Evolutionary conservation across 2,888 invertebrate genomes (phyloP).

Genomic region (Tachina lurida): DNA sequence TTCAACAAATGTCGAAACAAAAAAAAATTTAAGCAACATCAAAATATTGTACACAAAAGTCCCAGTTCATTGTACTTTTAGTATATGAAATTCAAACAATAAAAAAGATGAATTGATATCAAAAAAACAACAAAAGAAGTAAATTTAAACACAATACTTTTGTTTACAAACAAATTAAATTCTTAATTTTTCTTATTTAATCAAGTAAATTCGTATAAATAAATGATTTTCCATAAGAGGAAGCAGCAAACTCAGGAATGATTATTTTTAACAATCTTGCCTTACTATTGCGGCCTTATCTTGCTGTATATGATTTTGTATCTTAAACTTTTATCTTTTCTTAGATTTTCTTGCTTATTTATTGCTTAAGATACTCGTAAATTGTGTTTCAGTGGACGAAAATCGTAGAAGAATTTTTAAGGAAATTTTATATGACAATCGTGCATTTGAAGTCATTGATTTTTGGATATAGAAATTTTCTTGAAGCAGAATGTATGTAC

Average conservation of each 20-base stretch:
- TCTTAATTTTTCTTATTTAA: conserved; percentile 8
- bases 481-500: background rate
- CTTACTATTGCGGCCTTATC: conserved; percentile 24
- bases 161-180: conserved; percentile 57
- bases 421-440: background rate
- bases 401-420: background rate
- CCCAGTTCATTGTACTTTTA: conserved; percentile 40
- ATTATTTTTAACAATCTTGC: background rate
- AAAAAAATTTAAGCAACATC: background rate
- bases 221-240: background rate
- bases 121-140: background rate
- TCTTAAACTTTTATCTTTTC: background rate
- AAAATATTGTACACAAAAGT: conserved; percentile 10
- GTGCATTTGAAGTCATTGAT: background rate
- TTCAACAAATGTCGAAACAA: conserved; percentile 2
- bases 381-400: background rate
- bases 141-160: conserved; percentile 41
- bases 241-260: background rate
- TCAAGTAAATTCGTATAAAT: background rate
- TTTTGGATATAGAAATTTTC: conserved; percentile 28
- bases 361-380: conserved; percentile 25
- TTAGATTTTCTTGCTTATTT: conserved; percentile 20
- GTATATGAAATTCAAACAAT: background rate
- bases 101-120: conserved; percentile 17
- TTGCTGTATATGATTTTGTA: background rate